phyloP scores from a whole-genome alignment of 2,113 vertebrate genomes.

The Verasper variegatus region DNA sequence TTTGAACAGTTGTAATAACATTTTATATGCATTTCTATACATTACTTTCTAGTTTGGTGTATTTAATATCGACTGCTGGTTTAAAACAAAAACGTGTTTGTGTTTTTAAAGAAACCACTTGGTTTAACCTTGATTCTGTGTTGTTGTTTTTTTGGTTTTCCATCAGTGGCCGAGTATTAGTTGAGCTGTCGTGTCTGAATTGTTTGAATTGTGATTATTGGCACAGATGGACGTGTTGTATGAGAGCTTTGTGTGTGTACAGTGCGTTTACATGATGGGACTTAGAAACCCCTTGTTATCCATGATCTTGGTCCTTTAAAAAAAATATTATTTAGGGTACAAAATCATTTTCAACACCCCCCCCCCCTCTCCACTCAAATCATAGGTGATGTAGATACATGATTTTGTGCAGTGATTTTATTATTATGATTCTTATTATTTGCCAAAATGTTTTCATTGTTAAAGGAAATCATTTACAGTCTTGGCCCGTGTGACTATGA shows the following conservation, averaged over 20 bases:
- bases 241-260: neutral
- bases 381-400: neutral
- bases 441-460: slow-evolving; percentile 18
- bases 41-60: slow-evolving; percentile 55
- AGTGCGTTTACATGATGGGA: slow-evolving; percentile 19
- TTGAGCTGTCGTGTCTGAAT: slow-evolving; percentile 10
- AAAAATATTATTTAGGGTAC: slow-evolving; percentile 18
- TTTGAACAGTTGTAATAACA: slow-evolving; percentile 59
- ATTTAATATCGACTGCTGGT: slow-evolving; percentile 61
- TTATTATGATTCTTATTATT: slow-evolving; percentile 1
- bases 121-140: slow-evolving; percentile 27
- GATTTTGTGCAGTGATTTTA: slow-evolving; percentile 10
- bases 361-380: neutral
- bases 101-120: slow-evolving; percentile 53
- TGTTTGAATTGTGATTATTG: slow-evolving; percentile 4
- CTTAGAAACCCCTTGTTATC: neutral
- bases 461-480: slow-evolving; percentile 25
- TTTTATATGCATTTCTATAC: slow-evolving; percentile 70
- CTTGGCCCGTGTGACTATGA: neutral
- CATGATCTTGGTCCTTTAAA: slow-evolving; percentile 5
- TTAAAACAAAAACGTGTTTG: slow-evolving; percentile 38
- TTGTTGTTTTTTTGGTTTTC: slow-evolving; percentile 29
- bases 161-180: slow-evolving; percentile 15
- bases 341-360: slow-evolving; percentile 7
- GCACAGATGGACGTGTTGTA: slow-evolving; percentile 1